Base-by-base conservation (phyloP, 2,113 vertebrate species). In the Coptodon bakossiorum region DNA sequence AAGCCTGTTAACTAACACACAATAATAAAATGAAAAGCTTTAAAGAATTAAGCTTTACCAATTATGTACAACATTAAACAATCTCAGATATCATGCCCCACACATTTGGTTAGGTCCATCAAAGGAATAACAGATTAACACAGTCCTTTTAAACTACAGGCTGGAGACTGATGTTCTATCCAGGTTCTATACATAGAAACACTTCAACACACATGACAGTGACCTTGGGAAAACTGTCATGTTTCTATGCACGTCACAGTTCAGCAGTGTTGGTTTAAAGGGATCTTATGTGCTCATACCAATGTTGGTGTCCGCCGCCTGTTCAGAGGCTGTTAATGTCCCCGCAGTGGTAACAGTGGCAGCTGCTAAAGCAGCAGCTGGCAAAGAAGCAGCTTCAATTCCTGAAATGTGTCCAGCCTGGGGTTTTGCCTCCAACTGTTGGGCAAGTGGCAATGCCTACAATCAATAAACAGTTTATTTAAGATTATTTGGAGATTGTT, bases 371-470 rank as follows among this genome's bases (percentile, higher is more conserved):
- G 90, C 19, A 45, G 80, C 34, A 63, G 81, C 84, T 14, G 92
- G 83, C 38, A 90, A 13, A 61, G 91, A 54, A 2, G 82, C 43
- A 59, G 89, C 66, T 31, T 89, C 88, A 14, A 89, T 45, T 24
- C 82, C 84, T 16, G 92, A 8, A 14, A 93, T 36, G 7, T 80
- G 89, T 79, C 85, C 93, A 1, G 84, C 17, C 24, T 92, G 94
- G 45, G 73, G 40, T 85, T 92, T 95, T 43, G 50, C 56, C 22
- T 95, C 95, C 68, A 93, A 43, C 31, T 92, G 94, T 3, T 94
- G 95, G 19, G 86, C 86, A 82, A 95, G 85, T 68, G 90, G 86
- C 50, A 94, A 71, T 3, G 86, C 92, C 95, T 95, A 90, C 7
- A 92, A 90, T 79, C 56, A 63, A 61, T 12, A 45, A 31, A 61